Evolutionary conservation across 2,797 vertebrate genomes (phyloP).

Genomic region (Buphagus erythrorhynchus): DNA sequence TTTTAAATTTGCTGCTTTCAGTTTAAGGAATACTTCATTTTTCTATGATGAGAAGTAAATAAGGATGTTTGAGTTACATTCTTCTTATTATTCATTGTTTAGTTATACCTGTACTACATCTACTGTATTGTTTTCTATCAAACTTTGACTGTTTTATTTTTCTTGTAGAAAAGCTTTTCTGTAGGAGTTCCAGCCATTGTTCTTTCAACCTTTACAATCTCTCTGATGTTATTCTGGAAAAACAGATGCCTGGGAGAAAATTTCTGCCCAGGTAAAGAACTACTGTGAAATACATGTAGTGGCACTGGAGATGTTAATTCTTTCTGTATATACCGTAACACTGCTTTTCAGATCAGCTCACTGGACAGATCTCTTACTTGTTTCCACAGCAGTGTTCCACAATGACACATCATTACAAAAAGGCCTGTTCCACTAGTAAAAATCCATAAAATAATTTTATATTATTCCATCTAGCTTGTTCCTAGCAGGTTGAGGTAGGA

Average conservation of each 20-base stretch:
- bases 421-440: neutral
- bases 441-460: neutral
- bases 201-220: neutral
- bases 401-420: neutral
- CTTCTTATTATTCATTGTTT: neutral
- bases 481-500: neutral
- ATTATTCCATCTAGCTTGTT: neutral
- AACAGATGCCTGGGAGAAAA: neutral
- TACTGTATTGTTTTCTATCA: neutral
- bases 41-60: neutral
- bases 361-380: neutral
- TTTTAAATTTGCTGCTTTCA: constrained; percentile 1
- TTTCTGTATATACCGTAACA: neutral
- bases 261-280: neutral
- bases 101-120: neutral
- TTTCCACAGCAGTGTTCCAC: neutral
- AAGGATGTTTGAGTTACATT: neutral
- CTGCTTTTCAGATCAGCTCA: neutral
- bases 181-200: neutral
- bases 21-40: neutral
- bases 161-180: neutral
- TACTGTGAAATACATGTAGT: neutral
- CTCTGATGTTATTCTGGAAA: neutral
- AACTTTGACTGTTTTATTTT: neutral
- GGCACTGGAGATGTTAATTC: neutral